A percentile compares a stretch with the other conserved stretches of the same genome.
phyloP scores from a whole-genome alignment of 2,888 invertebrate species.

The Chouioia cunea region DNA sequence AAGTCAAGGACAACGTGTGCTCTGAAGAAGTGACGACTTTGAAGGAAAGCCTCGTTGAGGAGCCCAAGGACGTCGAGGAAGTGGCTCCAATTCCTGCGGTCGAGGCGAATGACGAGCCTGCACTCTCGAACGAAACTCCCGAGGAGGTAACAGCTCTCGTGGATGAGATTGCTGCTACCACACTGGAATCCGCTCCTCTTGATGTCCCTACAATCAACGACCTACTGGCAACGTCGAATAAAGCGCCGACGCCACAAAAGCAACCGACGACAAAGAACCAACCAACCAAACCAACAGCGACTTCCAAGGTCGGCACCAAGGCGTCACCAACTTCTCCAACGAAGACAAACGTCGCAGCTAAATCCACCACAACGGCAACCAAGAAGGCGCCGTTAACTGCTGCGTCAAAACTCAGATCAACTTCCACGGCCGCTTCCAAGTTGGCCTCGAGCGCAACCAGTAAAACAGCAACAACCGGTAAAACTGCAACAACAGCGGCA shows the following conservation, averaged over 20 bases:
- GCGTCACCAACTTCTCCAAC: slow-evolving; percentile 51
- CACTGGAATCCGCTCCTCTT: slow-evolving; percentile 52
- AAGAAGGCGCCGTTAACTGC: slow-evolving; percentile 53
- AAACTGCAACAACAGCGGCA: slow-evolving; percentile 49
- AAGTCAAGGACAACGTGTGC: slow-evolving; percentile 74
- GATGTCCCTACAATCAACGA: slow-evolving; percentile 61
- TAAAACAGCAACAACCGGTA: slow-evolving; percentile 37
- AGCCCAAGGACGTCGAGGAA: slow-evolving; percentile 50
- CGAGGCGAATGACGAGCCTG: slow-evolving; percentile 24
- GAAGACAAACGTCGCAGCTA: slow-evolving; percentile 40
- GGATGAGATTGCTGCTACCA: slow-evolving; percentile 55
- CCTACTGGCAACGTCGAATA: too few species aligned
- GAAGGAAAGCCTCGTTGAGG: slow-evolving; percentile 48
- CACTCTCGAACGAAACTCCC: slow-evolving; percentile 46
- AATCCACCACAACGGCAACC: slow-evolving; percentile 36
- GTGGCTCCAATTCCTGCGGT: slow-evolving; percentile 19
- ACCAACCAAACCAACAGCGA: not conserved
- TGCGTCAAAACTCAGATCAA: slow-evolving; percentile 37
- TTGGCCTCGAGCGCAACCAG: slow-evolving; percentile 45
- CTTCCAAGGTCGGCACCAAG: slow-evolving; percentile 34
- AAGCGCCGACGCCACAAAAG: too few species aligned
- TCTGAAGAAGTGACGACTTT: slow-evolving; percentile 27
- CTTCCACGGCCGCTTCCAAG: slow-evolving; percentile 48
- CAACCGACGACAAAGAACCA: slow-evolving; percentile 44
- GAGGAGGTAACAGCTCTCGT: slow-evolving; percentile 53